These are phyloP conservation scores for Clytia hemisphaerica DNA, from an alignment of 30 jellyfish, hydroid and myxozoan species.

Conservation along the genomic window DNA sequence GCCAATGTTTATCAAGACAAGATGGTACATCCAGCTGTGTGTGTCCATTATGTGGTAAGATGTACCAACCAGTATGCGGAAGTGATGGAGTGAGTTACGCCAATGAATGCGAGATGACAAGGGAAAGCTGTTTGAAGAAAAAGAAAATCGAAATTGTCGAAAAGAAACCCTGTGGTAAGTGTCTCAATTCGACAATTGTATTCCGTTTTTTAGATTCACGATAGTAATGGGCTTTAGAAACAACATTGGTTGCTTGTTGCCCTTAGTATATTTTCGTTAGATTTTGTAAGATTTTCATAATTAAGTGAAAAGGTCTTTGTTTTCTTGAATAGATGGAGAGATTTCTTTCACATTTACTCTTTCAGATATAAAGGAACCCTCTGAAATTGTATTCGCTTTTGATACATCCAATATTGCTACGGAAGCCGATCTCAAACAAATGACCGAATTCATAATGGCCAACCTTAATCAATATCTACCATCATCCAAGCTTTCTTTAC, in stretches of 20 bases:
- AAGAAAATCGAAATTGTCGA: constrained; percentile 5
- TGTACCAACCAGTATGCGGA: constrained; percentile 55
- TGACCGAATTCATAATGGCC: not conserved
- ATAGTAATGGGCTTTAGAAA: too few relatives aligned
- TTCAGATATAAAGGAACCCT: not conserved
- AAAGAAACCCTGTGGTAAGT: constrained; percentile 57
- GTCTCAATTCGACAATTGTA: not conserved
- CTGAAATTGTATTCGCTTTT: constrained; percentile 13
- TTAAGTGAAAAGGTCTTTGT: not conserved
- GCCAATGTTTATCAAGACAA: constrained; percentile 10
- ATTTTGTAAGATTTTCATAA: not conserved
- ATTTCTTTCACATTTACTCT: not conserved
- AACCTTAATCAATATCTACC: not conserved
- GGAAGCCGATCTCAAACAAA: not conserved
- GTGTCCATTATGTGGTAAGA: constrained; percentile 29
- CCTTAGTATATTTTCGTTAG: not conserved
- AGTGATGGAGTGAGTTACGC: constrained; percentile 66
- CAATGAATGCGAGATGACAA: constrained; percentile 37
- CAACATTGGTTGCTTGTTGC: too few relatives aligned
- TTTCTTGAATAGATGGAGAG: not conserved
- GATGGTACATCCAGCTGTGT: constrained; percentile 45
- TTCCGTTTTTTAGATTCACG: too few relatives aligned
- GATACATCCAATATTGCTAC: constrained; percentile 7
- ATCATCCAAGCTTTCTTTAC: not conserved
- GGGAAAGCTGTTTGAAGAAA: constrained; percentile 18